Conservation (phyloP, 1,140 invertebrate species). For the Kradibia gibbosae region DNA sequence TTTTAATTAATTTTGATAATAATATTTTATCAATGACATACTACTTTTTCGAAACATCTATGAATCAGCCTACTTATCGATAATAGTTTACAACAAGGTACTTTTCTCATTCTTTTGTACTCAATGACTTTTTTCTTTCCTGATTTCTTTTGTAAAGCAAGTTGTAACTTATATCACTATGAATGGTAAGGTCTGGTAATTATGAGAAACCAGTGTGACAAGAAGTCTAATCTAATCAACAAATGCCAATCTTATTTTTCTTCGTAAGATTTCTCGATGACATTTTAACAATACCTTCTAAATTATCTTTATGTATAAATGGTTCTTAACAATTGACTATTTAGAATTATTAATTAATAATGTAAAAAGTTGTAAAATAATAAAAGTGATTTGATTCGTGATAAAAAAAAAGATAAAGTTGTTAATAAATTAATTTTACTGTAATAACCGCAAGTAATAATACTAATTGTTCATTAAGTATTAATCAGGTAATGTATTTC, state of each 20-base stretch:
- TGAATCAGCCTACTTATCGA: slow-evolving; percentile 38
- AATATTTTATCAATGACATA: slow-evolving; percentile 5
- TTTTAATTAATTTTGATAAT: slow-evolving; percentile 25
- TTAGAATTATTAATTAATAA: no score
- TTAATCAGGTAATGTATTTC: no score
- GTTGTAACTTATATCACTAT: neutral
- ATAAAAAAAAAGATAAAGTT: no score
- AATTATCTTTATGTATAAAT: no score
- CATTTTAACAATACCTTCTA: no score
- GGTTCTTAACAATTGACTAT: no score
- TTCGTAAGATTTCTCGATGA: no score
- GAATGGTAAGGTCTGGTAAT: neutral
- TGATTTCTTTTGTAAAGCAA: neutral
- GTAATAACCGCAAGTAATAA: no score
- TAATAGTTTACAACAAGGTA: slow-evolving; percentile 3
- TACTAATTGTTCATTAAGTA: no score
- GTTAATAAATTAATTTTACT: no score
- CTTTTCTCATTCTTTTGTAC: neutral
- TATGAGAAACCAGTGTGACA: neutral
- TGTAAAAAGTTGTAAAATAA: no score
- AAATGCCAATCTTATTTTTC: neutral
- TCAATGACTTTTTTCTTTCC: neutral
- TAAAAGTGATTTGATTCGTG: no score
- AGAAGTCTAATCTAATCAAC: neutral
- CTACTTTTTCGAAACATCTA: slow-evolving; percentile 28